Evolutionary conservation across 2,888 invertebrate genomes (phyloP).

Genomic region (Philonicus albiceps): DNA sequence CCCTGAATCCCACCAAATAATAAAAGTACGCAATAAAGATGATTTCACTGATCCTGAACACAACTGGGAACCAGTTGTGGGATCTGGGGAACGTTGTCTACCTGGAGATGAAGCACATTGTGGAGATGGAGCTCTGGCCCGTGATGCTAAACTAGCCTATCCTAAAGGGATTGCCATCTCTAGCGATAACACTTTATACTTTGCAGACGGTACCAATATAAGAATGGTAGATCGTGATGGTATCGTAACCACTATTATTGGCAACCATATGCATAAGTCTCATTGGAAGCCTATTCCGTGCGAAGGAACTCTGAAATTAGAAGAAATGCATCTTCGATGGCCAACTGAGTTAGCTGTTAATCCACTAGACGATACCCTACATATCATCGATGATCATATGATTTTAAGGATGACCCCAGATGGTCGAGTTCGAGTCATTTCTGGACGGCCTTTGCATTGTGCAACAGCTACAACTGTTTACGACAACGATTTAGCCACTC

Average conservation of each 20-base stretch:
- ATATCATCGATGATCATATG: slow-evolving; percentile 97
- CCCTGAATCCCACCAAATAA: slow-evolving; percentile 94
- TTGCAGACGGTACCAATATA: slow-evolving; percentile 95
- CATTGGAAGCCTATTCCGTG: slow-evolving; percentile 95
- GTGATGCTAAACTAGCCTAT: slow-evolving; percentile 92
- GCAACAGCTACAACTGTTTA: slow-evolving; percentile 81
- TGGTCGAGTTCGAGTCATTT: slow-evolving; percentile 89
- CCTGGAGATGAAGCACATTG: slow-evolving; percentile 95
- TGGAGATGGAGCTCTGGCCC: slow-evolving; percentile 92
- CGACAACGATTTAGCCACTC: slow-evolving; percentile 87
- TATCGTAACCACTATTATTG: slow-evolving; percentile 90
- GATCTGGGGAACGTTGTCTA: slow-evolving; percentile 91
- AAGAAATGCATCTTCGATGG: slow-evolving; percentile 94
- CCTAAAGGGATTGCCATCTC: slow-evolving; percentile 97
- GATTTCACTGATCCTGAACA: slow-evolving; percentile 86
- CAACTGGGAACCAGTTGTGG: slow-evolving; percentile 95
- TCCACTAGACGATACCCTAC: slow-evolving; percentile 91
- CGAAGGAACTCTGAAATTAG: slow-evolving; percentile 88
- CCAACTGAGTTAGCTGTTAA: slow-evolving; percentile 95
- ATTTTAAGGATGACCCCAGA: slow-evolving; percentile 90
- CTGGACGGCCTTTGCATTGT: slow-evolving; percentile 92
- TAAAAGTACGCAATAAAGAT: slow-evolving; percentile 82
- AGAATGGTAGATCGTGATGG: slow-evolving; percentile 92
- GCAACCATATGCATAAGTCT: slow-evolving; percentile 91
- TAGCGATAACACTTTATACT: slow-evolving; percentile 89